These are phyloP conservation scores for Drosophila paulistorum DNA, from an alignment of 1,140 invertebrate genomes.

Conservation along the genomic window DNA sequence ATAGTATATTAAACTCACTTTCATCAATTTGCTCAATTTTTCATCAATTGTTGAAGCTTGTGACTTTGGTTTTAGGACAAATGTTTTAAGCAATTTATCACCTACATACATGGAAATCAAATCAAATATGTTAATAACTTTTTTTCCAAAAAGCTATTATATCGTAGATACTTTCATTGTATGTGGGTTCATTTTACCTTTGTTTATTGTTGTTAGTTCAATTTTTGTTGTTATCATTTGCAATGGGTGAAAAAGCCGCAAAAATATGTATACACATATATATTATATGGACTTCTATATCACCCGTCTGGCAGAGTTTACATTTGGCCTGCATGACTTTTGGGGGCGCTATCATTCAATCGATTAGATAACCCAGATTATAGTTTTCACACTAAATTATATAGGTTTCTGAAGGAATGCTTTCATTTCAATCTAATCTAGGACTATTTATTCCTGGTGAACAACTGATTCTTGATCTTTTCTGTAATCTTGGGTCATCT, in stretches of 20 bases:
- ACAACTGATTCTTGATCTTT: too few species aligned
- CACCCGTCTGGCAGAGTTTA: neutral
- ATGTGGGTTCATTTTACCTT: neutral
- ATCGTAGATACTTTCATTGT: neutral
- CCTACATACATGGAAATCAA: slow-evolving; percentile 39
- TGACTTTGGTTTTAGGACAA: slow-evolving; percentile 10
- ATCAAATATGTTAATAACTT: slow-evolving; percentile 23
- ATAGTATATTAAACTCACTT: neutral
- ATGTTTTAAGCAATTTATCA: slow-evolving; percentile 26
- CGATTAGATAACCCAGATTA: slow-evolving; percentile 3
- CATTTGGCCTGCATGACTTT: neutral
- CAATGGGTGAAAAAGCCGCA: slow-evolving; percentile 44
- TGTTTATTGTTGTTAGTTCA: slow-evolving; percentile 23
- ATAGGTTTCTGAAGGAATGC: neutral
- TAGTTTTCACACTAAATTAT: neutral
- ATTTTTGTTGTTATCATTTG: slow-evolving; percentile 12
- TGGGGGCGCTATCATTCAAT: neutral
- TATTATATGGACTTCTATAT: neutral
- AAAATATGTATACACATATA: slow-evolving; percentile 15
- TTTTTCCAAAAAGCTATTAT: neutral
- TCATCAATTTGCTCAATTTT: neutral
- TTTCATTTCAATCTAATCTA: too few species aligned
- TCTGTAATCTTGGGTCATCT: too few species aligned
- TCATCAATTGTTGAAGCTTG: neutral
- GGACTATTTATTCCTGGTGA: too few species aligned